These are phyloP conservation scores for Parambassis ranga DNA, from an alignment of 2,797 vertebrate genomes.

Conservation along the genomic window DNA sequence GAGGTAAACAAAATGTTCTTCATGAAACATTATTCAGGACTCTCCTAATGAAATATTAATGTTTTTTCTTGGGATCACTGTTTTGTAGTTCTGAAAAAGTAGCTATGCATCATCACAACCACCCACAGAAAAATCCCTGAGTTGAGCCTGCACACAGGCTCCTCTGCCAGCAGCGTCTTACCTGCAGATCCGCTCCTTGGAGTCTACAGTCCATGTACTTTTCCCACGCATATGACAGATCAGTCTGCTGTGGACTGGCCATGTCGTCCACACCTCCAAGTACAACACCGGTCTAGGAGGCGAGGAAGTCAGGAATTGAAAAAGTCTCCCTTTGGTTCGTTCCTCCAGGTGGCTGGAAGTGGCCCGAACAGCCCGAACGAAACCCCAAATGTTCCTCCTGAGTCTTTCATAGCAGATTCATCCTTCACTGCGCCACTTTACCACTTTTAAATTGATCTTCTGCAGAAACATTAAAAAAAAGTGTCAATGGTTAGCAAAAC, in stretches of 20 bases:
- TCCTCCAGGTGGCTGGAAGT: slow-evolving; percentile 41
- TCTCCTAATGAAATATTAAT: background rate
- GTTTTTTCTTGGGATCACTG: background rate
- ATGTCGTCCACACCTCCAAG: slow-evolving; percentile 50
- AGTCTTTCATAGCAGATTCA: slow-evolving; percentile 64
- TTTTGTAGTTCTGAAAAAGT: background rate
- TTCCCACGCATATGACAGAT: slow-evolving; percentile 81
- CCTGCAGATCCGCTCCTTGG: slow-evolving; percentile 83
- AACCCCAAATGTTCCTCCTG: slow-evolving; percentile 34
- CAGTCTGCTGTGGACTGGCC: slow-evolving; percentile 66
- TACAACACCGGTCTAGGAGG: slow-evolving; percentile 5
- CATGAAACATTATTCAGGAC: background rate
- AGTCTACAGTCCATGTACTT: slow-evolving; percentile 82
- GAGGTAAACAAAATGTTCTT: background rate
- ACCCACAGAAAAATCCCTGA: background rate
- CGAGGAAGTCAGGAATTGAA: slow-evolving; percentile 21
- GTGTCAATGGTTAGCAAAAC: slow-evolving; percentile 24
- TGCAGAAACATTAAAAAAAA: slow-evolving; percentile 48
- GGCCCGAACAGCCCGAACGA: slow-evolving; percentile 33
- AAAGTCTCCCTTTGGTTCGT: background rate
- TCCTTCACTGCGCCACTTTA: slow-evolving; percentile 23
- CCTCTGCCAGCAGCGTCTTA: slow-evolving; percentile 39
- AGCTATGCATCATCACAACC: background rate
- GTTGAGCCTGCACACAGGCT: background rate
- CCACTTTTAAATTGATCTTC: slow-evolving; percentile 48